phyloP scores from a whole-genome alignment of 2,113 vertebrate species.

The Corythornis cristatus region DNA sequence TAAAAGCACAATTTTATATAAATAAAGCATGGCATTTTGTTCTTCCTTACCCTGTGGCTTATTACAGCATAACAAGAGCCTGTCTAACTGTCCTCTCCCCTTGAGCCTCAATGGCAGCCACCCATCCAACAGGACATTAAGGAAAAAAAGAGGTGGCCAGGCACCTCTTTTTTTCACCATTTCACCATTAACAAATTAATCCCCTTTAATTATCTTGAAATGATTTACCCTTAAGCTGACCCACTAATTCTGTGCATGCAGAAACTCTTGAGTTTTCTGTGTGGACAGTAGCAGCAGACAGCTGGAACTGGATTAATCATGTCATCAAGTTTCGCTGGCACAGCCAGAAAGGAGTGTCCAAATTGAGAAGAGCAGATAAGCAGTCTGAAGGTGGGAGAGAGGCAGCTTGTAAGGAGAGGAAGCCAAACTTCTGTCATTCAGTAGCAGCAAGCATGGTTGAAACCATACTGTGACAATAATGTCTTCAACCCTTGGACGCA shows the following conservation, averaged over 20 bases:
- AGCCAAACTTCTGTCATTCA: background rate
- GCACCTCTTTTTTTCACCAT: background rate
- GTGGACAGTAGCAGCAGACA: background rate
- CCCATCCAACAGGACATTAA: background rate
- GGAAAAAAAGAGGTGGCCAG: accelerated
- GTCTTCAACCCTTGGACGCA: background rate
- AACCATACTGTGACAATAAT: background rate
- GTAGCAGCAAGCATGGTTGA: background rate
- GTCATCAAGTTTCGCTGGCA: background rate
- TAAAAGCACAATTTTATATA: background rate
- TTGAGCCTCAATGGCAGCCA: background rate
- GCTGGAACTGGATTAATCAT: background rate
- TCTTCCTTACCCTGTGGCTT: background rate
- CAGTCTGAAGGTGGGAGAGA: background rate
- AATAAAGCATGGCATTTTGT: background rate
- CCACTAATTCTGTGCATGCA: background rate
- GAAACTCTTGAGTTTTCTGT: background rate
- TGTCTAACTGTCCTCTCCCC: background rate
- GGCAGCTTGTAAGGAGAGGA: background rate
- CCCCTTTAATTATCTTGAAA: background rate
- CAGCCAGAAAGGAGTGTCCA: background rate
- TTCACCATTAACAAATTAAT: background rate
- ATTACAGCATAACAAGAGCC: background rate
- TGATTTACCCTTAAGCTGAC: background rate
- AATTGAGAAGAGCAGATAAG: background rate